phyloP scores from a whole-genome alignment of 2,113 vertebrate genomes.

The Platichthys flesus region DNA sequence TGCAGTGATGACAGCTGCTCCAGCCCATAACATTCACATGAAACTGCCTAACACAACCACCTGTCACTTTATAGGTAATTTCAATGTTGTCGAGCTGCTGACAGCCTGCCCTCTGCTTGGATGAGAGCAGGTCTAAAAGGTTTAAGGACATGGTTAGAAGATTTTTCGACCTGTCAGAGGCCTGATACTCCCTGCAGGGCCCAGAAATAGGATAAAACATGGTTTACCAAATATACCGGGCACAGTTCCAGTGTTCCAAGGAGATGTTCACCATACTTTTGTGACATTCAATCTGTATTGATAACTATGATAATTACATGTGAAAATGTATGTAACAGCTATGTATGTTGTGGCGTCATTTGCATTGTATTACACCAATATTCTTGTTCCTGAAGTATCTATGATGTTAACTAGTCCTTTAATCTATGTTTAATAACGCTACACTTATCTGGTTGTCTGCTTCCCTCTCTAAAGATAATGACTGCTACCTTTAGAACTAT shows the following conservation, averaged over 20 bases:
- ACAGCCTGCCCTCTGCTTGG: no score
- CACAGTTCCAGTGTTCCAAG: no score
- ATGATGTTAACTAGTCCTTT: neutral
- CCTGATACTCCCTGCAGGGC: neutral
- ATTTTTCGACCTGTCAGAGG: no score
- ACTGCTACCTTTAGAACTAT: constrained; percentile 25
- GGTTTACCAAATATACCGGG: neutral
- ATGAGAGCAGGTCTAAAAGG: neutral
- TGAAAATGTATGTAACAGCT: neutral
- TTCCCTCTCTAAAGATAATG: constrained; percentile 13
- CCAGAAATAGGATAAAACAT: neutral
- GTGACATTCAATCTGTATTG: no score
- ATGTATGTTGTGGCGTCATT: neutral
- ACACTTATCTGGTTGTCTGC: neutral
- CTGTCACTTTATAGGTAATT: no score
- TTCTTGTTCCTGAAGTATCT: neutral
- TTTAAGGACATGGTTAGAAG: neutral
- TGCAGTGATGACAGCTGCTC: neutral
- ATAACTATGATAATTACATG: no score
- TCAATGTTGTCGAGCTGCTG: neutral
- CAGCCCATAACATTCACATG: neutral
- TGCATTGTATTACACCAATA: neutral
- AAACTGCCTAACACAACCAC: no score
- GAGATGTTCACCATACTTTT: no score
- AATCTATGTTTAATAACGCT: neutral